Evolutionary conservation across 2,113 vertebrate species (phyloP).

Genomic region (Saccopteryx leptura): DNA sequence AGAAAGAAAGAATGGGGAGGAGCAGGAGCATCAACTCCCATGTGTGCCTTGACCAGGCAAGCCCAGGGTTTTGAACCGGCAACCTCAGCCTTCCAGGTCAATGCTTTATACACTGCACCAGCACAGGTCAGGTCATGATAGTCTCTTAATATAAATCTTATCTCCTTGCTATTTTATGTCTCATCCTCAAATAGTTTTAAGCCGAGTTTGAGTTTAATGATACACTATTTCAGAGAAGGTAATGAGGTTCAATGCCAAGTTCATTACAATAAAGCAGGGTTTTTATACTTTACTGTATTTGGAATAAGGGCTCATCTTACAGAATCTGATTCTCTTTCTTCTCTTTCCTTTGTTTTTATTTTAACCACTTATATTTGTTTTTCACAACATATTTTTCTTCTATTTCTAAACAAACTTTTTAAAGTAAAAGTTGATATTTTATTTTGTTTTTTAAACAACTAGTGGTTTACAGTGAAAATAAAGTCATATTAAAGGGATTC

Average conservation of each 20-base stretch:
- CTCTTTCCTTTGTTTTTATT: background rate
- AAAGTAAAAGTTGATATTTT: background rate
- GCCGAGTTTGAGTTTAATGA: background rate
- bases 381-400: background rate
- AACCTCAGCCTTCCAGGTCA: too few species aligned
- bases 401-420: background rate
- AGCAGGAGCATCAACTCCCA: too few species aligned
- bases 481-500: background rate
- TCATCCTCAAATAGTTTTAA: background rate
- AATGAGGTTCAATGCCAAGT: background rate
- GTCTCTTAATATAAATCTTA: background rate
- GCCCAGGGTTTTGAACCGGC: too few species aligned
- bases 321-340: background rate
- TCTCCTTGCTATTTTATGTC: background rate
- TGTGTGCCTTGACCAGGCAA: too few species aligned
- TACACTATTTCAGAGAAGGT: background rate
- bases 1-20: too few species aligned
- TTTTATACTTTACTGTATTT: background rate
- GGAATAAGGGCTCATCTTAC: background rate
- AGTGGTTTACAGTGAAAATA: background rate
- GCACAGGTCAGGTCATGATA: background rate
- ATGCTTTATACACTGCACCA: too few species aligned
- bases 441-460: background rate
- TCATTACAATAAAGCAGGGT: background rate
- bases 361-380: background rate